phyloP scores from a whole-genome alignment of 2,113 vertebrate genomes.

The Clarias macrocephalus region DNA sequence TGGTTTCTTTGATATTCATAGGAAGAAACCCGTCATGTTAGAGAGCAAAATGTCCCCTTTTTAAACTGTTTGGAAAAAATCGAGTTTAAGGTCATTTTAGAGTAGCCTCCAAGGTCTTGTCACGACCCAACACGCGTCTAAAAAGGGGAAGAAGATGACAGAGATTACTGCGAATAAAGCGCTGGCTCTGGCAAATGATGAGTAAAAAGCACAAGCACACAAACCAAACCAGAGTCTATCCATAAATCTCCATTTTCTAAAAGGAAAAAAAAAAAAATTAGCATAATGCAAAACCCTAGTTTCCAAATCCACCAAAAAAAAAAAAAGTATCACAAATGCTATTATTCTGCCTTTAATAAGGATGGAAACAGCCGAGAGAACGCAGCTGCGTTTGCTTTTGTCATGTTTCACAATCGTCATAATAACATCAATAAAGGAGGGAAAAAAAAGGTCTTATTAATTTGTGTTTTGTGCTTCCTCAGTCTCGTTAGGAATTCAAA shows the following conservation, averaged over 20 bases:
- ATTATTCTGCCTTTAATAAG: background rate
- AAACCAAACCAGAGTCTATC: background rate
- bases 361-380: background rate
- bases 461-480: background rate
- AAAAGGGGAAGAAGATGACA: background rate
- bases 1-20: background rate
- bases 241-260: background rate
- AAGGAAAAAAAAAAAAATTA: background rate
- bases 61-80: background rate
- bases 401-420: background rate
- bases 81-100: background rate
- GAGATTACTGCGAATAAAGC: background rate
- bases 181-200: too few relatives aligned
- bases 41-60: background rate
- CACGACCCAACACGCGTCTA: background rate
- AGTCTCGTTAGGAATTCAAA: background rate
- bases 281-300: background rate
- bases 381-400: conserved; percentile 28
- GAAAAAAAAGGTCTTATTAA: background rate
- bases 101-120: background rate
- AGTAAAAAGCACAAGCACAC: background rate
- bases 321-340: background rate
- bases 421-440: background rate
- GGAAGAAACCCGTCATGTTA: too few relatives aligned
- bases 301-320: background rate